Evolutionary conservation across 2,888 invertebrate genomes (phyloP), one percentile per base, ranked within the genome.

Genomic region (Trichopria drosophilae): DNA sequence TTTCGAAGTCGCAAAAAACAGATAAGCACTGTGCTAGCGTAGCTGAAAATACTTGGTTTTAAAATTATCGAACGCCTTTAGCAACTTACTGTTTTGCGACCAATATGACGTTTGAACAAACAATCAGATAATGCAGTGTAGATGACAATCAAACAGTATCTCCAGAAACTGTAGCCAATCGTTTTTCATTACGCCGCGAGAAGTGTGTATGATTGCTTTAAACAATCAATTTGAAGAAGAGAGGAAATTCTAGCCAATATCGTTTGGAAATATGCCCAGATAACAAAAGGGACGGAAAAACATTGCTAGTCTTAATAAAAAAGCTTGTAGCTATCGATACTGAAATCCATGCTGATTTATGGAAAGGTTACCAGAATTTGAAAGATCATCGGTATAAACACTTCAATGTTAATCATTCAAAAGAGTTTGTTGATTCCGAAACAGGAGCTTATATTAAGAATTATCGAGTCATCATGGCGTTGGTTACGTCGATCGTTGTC

Each of bases 111-210:
- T 53, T 48, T 20, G 9, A 53, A 6, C 39, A 43, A 20, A 48
- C 43, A 5, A 37, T 52, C 13, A 19, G 39, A 13, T 47, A 52
- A 31, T 31, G 29, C 20, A 46, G 46, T 37, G 43, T 52, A 4
- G 13, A 37, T 13, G 41, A 51, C 1, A 26, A 13, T 22, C 35
- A 47, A 19, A 16, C 24, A 22, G n/a, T 53, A 4, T 53, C 48
- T 29, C 19, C 13, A 5, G 47, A 41, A 36, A 47, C 47, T 19
- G 48, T 39, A 43, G 39, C 47, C 15, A 48, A 48, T 41, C 48
- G 48, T 3, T 48, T 48, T 43, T 48, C 48, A 22, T 48, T 43
- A 24, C 43, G 48, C 22, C 43, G 48, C 20, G n/a, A n/a, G 53
- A 53, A 15, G 43, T 53, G 15, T 53, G 39, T 15, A 39, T 37